Percentiles rank a stretch among this genome's conserved stretches.
phyloP scores from a whole-genome alignment of 2,797 vertebrate species.

The Alauda arvensis region DNA sequence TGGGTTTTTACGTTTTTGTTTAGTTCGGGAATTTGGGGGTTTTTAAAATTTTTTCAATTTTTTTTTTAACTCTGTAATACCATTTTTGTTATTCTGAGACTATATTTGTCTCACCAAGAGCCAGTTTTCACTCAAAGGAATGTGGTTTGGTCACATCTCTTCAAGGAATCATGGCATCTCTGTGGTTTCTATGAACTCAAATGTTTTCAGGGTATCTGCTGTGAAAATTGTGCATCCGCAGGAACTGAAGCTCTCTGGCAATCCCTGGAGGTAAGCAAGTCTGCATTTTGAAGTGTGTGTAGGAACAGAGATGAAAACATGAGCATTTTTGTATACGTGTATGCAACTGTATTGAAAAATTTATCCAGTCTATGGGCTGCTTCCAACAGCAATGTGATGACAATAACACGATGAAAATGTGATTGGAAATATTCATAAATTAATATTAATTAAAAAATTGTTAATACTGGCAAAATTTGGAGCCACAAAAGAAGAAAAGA shows the following conservation, averaged over 20 bases:
- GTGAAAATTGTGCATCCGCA: conserved; percentile 3
- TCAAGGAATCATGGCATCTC: background rate
- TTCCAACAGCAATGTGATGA: background rate
- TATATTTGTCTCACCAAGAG: background rate
- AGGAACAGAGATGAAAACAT: background rate
- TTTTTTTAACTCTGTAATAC: background rate
- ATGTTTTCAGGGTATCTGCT: conserved; percentile 20
- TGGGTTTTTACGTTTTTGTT: fast-evolving
- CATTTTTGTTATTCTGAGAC: background rate
- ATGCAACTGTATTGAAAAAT: background rate
- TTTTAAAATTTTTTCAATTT: too few relatives aligned
- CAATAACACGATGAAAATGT: background rate
- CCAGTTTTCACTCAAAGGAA: conserved; percentile 23
- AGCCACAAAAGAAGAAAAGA: background rate
- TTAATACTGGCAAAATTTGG: background rate
- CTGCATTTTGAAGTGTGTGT: conserved; percentile 27
- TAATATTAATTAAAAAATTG: background rate
- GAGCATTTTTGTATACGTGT: background rate
- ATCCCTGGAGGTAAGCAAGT: conserved; percentile 13
- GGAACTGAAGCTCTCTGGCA: background rate
- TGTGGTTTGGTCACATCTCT: conserved; percentile 4
- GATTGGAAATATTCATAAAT: background rate
- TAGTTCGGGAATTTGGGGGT: background rate
- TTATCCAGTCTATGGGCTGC: background rate
- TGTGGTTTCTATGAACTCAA: conserved; percentile 32